phyloP scores from a whole-genome alignment of 2,797 vertebrate species.

The Fratercula arctica region DNA sequence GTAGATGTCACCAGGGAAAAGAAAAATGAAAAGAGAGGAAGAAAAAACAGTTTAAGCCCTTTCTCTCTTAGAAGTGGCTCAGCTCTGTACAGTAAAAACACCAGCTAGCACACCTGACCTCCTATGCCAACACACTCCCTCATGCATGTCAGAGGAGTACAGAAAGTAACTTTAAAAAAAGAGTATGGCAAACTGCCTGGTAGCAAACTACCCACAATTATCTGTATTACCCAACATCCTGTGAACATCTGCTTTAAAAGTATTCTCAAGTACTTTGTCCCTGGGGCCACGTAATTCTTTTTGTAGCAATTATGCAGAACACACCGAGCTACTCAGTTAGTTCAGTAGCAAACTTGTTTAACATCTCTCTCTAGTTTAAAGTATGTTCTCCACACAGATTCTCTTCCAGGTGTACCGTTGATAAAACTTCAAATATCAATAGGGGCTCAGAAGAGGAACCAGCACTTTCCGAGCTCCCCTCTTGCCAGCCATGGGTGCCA shows the following conservation, averaged over 20 bases:
- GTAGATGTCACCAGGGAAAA: not conserved
- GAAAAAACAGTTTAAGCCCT: not conserved
- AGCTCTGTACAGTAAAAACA: not conserved
- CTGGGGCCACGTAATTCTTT: slow-evolving; percentile 11
- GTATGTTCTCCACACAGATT: not conserved
- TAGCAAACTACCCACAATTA: slow-evolving; percentile 1
- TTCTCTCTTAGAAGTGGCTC: not conserved
- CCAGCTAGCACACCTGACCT: not conserved
- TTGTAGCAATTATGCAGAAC: not conserved
- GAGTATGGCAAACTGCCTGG: not conserved
- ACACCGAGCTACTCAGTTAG: not conserved
- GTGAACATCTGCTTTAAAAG: slow-evolving; percentile 5
- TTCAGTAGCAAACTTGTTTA: not conserved
- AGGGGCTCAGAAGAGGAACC: not conserved
- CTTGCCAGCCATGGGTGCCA: not conserved
- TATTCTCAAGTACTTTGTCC: not conserved
- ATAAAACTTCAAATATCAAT: rapidly evolving
- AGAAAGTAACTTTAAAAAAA: not conserved
- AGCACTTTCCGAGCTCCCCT: not conserved
- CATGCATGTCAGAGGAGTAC: not conserved
- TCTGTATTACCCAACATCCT: slow-evolving; percentile 32
- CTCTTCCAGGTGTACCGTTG: not conserved
- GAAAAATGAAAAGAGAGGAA: not conserved
- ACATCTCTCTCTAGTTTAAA: not conserved
- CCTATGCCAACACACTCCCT: not conserved